Percentiles rank a stretch among this genome's conserved stretches.
phyloP scores from a whole-genome alignment of 1,140 invertebrate species.

The Lasioglossum baleicum region DNA sequence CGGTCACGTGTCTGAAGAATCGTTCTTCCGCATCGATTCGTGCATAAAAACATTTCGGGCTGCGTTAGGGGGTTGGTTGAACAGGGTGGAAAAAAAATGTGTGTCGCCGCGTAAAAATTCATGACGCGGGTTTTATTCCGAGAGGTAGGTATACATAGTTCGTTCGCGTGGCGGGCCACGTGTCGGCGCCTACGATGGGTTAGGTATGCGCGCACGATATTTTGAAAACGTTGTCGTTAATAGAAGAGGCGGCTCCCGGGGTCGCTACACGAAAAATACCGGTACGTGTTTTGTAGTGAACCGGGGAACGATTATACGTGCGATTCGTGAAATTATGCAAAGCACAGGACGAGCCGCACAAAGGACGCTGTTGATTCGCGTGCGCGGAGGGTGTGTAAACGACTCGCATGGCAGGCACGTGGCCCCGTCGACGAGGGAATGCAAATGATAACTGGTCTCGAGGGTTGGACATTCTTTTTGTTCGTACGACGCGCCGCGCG shows the following conservation, averaged over 20 bases:
- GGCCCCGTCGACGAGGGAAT: slow-evolving; percentile 62
- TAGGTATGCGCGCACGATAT: slow-evolving; percentile 7
- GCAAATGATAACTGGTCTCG: slow-evolving; percentile 66
- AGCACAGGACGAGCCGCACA: slow-evolving; percentile 56
- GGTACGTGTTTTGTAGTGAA: slow-evolving; percentile 26
- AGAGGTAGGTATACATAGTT: too few species aligned
- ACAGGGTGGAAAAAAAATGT: neutral
- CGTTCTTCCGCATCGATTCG: neutral
- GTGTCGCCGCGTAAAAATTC: slow-evolving; percentile 24
- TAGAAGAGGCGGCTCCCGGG: slow-evolving; percentile 46
- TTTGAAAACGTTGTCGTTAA: slow-evolving; percentile 71
- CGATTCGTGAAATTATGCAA: slow-evolving; percentile 77
- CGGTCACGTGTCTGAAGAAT: neutral
- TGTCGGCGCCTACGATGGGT: slow-evolving; percentile 50
- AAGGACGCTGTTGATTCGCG: slow-evolving; percentile 42
- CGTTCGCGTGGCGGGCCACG: slow-evolving; percentile 57
- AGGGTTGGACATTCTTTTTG: slow-evolving; percentile 48
- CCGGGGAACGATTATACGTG: slow-evolving; percentile 66
- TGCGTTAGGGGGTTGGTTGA: neutral
- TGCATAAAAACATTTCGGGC: neutral
- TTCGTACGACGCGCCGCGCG: neutral
- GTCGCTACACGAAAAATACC: slow-evolving; percentile 59
- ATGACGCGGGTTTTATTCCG: slow-evolving; percentile 22
- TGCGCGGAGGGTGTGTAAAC: slow-evolving; percentile 57
- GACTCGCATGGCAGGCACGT: slow-evolving; percentile 60